A percentile compares a stretch with the other conserved stretches of the same genome.
These are phyloP conservation scores for Spodoptera littoralis DNA, from an alignment of 2,888 invertebrate species.

Conservation along the genomic window DNA sequence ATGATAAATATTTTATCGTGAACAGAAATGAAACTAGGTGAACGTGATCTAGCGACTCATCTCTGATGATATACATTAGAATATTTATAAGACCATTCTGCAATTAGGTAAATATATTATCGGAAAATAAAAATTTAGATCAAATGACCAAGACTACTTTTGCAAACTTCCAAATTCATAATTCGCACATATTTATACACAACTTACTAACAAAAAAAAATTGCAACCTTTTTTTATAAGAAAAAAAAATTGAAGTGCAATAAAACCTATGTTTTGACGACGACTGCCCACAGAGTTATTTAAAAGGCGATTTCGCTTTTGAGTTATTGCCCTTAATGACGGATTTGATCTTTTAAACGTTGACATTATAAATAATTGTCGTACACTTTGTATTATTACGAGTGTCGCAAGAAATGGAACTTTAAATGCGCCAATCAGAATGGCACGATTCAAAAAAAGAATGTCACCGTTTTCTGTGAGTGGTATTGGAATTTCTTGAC, in stretches of 20 bases:
- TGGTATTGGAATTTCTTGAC: conserved; percentile 65
- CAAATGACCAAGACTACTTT: too few relatives aligned
- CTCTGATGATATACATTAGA: too few relatives aligned
- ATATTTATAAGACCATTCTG: too few relatives aligned
- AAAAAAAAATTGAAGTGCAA: conserved; percentile 36
- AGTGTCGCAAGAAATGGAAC: conserved; percentile 46
- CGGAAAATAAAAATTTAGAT: too few relatives aligned
- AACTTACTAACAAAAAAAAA: too few relatives aligned
- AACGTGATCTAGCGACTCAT: too few relatives aligned
- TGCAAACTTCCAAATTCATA: conserved; percentile 10
- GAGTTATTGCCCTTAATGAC: conserved; percentile 64
- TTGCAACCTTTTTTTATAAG: conserved; percentile 47
- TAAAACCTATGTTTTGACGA: conserved; percentile 74
- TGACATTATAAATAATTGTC: conserved; percentile 54
- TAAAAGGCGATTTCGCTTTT: conserved; percentile 51
- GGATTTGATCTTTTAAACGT: conserved; percentile 54
- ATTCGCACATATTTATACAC: conserved; percentile 18
- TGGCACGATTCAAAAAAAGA: conserved; percentile 59
- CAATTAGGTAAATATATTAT: too few relatives aligned
- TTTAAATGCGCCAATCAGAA: conserved; percentile 51
- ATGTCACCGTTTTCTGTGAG: conserved; percentile 61
- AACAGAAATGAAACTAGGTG: too few relatives aligned
- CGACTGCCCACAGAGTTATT: conserved; percentile 72
- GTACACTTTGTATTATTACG: conserved; percentile 40
- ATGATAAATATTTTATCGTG: too few relatives aligned